A percentile compares a stretch with the other conserved stretches of the same genome.
These are phyloP conservation scores for Zonitis immaculata DNA, from an alignment of 2,888 invertebrate genomes.

Conservation along the genomic window DNA sequence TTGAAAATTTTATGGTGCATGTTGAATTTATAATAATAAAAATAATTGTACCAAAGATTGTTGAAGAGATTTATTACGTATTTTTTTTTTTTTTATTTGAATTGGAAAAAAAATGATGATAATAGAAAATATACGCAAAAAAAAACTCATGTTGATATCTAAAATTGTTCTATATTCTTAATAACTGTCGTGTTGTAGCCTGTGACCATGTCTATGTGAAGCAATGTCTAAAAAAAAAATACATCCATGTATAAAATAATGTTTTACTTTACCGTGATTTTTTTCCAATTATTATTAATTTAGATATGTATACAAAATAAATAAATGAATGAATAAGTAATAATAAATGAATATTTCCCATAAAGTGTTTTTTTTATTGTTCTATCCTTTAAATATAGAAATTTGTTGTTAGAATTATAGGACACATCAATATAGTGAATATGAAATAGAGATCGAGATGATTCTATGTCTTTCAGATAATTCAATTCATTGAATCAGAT, in stretches of 20 bases:
- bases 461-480: slow-evolving; percentile 40
- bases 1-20: slow-evolving; percentile 27
- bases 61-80: slow-evolving; percentile 25
- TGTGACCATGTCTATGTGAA: slow-evolving; percentile 34
- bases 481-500: slow-evolving; percentile 43
- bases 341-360: slow-evolving; percentile 21
- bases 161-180: slow-evolving; percentile 30
- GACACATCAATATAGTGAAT: slow-evolving; percentile 34
- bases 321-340: slow-evolving; percentile 12
- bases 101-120: slow-evolving; percentile 1
- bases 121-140: slow-evolving; percentile 19
- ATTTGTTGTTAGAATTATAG: slow-evolving; percentile 5
- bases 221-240: slow-evolving; percentile 28
- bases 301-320: slow-evolving; percentile 37
- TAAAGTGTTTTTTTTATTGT: slow-evolving; percentile 3
- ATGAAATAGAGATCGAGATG: slow-evolving; percentile 36
- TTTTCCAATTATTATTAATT: slow-evolving; percentile 27
- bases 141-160: slow-evolving; percentile 22
- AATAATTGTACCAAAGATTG: slow-evolving; percentile 36
- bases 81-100: slow-evolving; percentile 16
- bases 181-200: slow-evolving; percentile 35
- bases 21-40: slow-evolving; percentile 20
- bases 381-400: slow-evolving; percentile 6
- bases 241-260: neutral
- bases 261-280: slow-evolving; percentile 28